These are phyloP conservation scores for Nomia melanderi DNA, from an alignment of 1,140 invertebrate genomes.

Conservation along the genomic window DNA sequence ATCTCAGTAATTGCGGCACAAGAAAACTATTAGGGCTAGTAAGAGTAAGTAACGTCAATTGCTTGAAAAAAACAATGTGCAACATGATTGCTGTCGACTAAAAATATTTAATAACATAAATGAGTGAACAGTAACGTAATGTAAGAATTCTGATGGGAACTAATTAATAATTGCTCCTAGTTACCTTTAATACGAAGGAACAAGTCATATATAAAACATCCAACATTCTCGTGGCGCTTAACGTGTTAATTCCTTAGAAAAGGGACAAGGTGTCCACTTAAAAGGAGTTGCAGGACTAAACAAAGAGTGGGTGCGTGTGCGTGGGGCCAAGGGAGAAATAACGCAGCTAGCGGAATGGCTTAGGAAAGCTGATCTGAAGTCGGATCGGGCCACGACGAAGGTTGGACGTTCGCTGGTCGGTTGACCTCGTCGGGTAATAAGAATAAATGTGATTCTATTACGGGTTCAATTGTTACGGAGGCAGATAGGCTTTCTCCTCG, in stretches of 20 bases:
- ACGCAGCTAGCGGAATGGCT: slow-evolving; percentile 59
- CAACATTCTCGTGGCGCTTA: too few relatives aligned
- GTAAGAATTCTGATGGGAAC: too few relatives aligned
- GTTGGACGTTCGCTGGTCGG: slow-evolving; percentile 64
- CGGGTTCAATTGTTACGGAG: slow-evolving; percentile 80
- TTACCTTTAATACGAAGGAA: too few relatives aligned
- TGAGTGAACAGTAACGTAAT: too few relatives aligned
- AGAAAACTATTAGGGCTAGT: too few relatives aligned
- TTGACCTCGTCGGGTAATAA: slow-evolving; percentile 81
- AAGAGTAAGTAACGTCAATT: too few relatives aligned
- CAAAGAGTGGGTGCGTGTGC: slow-evolving; percentile 30
- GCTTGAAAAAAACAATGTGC: too few relatives aligned
- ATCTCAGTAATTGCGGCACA: too few relatives aligned
- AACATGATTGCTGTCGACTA: too few relatives aligned
- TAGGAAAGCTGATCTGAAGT: slow-evolving; percentile 55
- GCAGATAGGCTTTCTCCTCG: slow-evolving; percentile 73
- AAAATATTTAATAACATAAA: too few relatives aligned
- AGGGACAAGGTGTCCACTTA: neutral
- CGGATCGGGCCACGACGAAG: slow-evolving; percentile 42
- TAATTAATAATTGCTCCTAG: too few relatives aligned
- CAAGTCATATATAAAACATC: too few relatives aligned
- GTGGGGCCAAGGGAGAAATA: slow-evolving; percentile 49
- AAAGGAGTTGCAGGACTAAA: slow-evolving; percentile 33
- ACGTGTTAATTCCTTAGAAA: neutral
- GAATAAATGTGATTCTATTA: slow-evolving; percentile 82